Evolutionary conservation across 2,113 vertebrate genomes (phyloP), one percentile per base, ranked within the genome.

Genomic region (Notarius quadriscutis): DNA sequence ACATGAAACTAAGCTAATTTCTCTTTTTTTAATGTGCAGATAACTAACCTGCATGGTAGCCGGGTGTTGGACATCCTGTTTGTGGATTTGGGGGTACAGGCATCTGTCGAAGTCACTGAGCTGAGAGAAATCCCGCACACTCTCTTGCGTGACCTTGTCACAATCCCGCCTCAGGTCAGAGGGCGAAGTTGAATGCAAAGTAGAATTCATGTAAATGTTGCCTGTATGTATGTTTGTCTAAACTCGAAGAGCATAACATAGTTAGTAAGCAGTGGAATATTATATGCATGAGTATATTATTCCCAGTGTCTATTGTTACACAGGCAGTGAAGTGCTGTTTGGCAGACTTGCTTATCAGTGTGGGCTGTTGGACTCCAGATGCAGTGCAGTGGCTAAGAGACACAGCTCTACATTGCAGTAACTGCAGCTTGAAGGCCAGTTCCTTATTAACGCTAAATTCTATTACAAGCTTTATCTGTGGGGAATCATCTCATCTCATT

Each of bases 321-420:
- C 89, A 99, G 98, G 97, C 95, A 84, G 92, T 96, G 67, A 98
- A 97, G 91, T 99, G 98, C 93, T 97, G 96, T 89, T 94, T 99
- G 57, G 96, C 97, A 15, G 97, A 98, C 91, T 91, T 99, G 86
- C 95, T 96, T 4, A 95, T 96, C 50, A 96, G 95, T 22, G 94
- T 97, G 84, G 96, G 97, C 85, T 97, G 97, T 92, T 99, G 98
- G 98, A 99, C 96, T 71, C 96, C 97, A 63, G 97, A 99, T 89
- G 96, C 97, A 84, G 97, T 99, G 48, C 96, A 98, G 88, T 97
- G 97, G 96, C 94, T 99, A 60, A 96, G 97, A 94, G 97, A 98
- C 88, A 95, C 96, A 84, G 97, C 97, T 80, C 92, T 97, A 83
- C 97, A 96, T 91, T 96, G 95, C 93, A 94, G 95, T 0, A 96